Evolutionary conservation across 2,888 invertebrate species (phyloP).

Genomic region (Congeria kusceri): DNA sequence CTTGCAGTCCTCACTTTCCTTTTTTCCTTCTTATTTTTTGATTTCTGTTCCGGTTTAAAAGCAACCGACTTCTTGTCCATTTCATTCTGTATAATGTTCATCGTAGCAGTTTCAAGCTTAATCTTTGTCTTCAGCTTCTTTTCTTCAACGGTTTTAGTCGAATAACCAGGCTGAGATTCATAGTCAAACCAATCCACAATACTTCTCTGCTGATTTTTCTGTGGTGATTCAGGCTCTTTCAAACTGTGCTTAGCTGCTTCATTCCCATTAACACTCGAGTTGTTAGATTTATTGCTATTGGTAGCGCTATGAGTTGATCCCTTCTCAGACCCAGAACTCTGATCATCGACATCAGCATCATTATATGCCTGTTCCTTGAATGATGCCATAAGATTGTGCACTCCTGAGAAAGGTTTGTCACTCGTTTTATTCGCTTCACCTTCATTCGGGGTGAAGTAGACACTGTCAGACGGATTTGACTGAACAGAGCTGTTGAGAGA

Average conservation of each 20-base stretch:
- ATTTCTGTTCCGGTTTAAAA: neutral
- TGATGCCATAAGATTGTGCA: too few species aligned
- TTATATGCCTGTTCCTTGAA: too few species aligned
- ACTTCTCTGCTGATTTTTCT: conserved; percentile 7
- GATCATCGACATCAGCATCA: too few species aligned
- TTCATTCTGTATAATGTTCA: conserved; percentile 33
- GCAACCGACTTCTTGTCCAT: conserved; percentile 8
- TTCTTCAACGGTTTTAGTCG: conserved; percentile 15
- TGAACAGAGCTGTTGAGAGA: neutral
- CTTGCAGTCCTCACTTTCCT: too few species aligned
- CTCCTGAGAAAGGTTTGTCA: too few species aligned
- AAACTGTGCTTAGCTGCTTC: neutral
- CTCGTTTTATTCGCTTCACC: too few species aligned
- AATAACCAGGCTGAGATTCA: conserved; percentile 33
- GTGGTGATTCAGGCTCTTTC: neutral
- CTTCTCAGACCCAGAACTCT: too few species aligned
- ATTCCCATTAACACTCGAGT: conserved; percentile 4
- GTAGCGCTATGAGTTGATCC: too few species aligned
- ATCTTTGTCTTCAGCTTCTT: conserved; percentile 26
- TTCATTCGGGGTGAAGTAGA: too few species aligned
- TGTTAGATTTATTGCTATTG: neutral
- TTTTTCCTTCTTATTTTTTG: too few species aligned
- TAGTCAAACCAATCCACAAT: conserved; percentile 67
- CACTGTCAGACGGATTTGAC: too few species aligned
- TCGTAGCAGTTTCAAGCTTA: conserved; percentile 27